Conservation (phyloP, 2,888 invertebrate species). For the Amiota mariae region DNA sequence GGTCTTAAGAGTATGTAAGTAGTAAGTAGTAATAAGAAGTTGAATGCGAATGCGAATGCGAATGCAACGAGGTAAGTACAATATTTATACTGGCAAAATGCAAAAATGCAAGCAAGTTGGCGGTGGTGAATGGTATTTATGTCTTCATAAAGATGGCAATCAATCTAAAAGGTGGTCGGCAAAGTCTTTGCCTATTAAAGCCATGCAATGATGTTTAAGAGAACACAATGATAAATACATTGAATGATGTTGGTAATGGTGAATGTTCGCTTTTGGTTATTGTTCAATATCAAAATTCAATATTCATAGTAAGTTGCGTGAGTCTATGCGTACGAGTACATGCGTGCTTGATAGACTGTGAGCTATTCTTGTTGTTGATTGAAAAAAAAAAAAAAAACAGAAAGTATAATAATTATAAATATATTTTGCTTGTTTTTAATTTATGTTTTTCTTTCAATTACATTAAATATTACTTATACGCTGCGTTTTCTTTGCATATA, state of each 20-base stretch:
- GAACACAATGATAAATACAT: constrained; percentile 26
- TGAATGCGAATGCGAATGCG: no score
- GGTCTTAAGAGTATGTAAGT: no score
- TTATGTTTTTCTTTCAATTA: constrained; percentile 61
- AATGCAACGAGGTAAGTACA: no score
- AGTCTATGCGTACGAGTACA: background rate
- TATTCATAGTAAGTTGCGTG: constrained; percentile 17
- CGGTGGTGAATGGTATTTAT: constrained; percentile 50
- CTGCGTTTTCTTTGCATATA: constrained; percentile 56
- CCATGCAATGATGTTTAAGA: constrained; percentile 61
- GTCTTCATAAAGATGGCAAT: constrained; percentile 65
- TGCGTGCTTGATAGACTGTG: background rate
- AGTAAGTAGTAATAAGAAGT: no score
- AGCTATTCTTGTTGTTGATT: no score
- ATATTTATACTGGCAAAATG: no score
- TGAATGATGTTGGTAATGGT: background rate
- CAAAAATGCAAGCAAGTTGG: no score
- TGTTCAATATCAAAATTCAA: constrained; percentile 44
- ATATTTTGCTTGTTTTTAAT: constrained; percentile 43
- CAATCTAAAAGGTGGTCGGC: constrained; percentile 45
- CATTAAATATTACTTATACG: constrained; percentile 55
- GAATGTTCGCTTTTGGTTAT: constrained; percentile 36
- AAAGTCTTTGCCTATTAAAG: constrained; percentile 24
- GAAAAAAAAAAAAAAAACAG: no score
- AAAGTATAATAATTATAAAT: no score